These are phyloP conservation scores for Ancistrus triradiatus DNA, from an alignment of 2,113 vertebrate species.

Conservation along the genomic window DNA sequence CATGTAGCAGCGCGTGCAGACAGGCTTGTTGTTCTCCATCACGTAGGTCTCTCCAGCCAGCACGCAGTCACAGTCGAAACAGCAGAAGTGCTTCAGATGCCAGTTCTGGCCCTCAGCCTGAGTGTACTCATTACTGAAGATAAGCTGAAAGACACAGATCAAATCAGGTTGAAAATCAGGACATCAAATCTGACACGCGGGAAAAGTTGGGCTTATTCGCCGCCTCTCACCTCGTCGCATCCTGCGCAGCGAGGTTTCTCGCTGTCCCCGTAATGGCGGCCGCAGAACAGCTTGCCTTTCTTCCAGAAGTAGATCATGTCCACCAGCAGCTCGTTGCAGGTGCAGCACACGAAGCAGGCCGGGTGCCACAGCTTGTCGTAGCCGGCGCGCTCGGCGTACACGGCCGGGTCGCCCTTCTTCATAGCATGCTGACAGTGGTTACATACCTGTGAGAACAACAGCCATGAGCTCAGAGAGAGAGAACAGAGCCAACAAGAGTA, in stretches of 20 bases:
- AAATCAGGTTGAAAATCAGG: not conserved
- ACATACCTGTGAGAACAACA: constrained; percentile 71
- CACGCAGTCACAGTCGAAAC: constrained; percentile 93
- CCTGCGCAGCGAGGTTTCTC: constrained; percentile 94
- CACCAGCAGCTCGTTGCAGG: constrained; percentile 86
- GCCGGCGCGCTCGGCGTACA: constrained; percentile 91
- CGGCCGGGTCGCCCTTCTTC: constrained; percentile 86
- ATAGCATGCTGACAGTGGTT: constrained; percentile 80
- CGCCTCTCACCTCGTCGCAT: constrained; percentile 86
- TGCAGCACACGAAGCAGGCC: constrained; percentile 86
- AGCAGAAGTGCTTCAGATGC: constrained; percentile 99
- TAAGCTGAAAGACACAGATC: constrained; percentile 70
- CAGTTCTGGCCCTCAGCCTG: constrained; percentile 92
- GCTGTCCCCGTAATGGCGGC: constrained; percentile 96
- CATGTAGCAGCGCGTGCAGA: constrained; percentile 93
- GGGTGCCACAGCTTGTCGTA: constrained; percentile 96
- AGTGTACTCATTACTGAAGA: constrained; percentile 97
- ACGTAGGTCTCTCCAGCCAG: constrained; percentile 93
- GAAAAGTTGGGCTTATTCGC: no score
- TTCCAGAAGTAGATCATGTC: constrained; percentile 99
- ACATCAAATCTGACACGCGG: no score
- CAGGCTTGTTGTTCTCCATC: constrained; percentile 86
- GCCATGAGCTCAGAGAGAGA: not conserved
- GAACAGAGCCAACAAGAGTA: no score
- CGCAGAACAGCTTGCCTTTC: constrained; percentile 88